Evolutionary conservation across 2,797 vertebrate species (phyloP), one percentile per base, ranked within the genome.

Genomic region (Ispidina lecontei): DNA sequence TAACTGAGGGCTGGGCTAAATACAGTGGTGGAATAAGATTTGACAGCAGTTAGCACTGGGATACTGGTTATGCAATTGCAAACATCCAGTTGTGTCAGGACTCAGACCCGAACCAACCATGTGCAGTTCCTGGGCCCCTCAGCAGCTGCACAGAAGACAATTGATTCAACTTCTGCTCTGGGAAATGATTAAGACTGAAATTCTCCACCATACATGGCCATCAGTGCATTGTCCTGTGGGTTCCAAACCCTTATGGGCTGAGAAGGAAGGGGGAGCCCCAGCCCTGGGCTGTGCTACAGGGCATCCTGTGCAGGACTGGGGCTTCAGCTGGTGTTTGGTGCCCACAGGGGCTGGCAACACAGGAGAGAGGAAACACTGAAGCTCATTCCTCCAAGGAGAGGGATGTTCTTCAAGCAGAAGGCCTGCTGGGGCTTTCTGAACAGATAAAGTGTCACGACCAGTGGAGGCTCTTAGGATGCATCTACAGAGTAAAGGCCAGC

Each of bases 301-400:
- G 33, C 18, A 5, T 3, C 15, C 14, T 29, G 26, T 16, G 68
- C 29, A 7, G 14, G 15, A 17, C 43, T 33, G 29, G 29, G 26
- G 44, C 56, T 18, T 0, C 28, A 0, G 14, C 14, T 20, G 29
- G 2, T 23, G 60, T 4, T 16, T 12, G 3, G 51, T 33, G 67
- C 43, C 84, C 49, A 7, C 11, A 3, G 23, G 37, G 43, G 26
- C 29, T 37, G 54, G 72, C 14, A 49, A 4, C 0, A 1, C 17
- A 12, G 39, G 25, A 5, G 20, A 9, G 31, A 39, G 58, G 4
- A 13, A 31, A 11, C 8, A 2, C 58, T 29, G 23, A 4, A 14
- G 29, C 28, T 49, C 72, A 7, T 26, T 7, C 7, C 37, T 52
- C 46, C 15, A 25, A 39, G 60, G 17, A 52, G 18, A n/a, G 63